A percentile compares a stretch with the other conserved stretches of the same genome.
Evolutionary conservation across 2,888 invertebrate species (phyloP).

Genomic region (Hemistola chrysoprasaria): DNA sequence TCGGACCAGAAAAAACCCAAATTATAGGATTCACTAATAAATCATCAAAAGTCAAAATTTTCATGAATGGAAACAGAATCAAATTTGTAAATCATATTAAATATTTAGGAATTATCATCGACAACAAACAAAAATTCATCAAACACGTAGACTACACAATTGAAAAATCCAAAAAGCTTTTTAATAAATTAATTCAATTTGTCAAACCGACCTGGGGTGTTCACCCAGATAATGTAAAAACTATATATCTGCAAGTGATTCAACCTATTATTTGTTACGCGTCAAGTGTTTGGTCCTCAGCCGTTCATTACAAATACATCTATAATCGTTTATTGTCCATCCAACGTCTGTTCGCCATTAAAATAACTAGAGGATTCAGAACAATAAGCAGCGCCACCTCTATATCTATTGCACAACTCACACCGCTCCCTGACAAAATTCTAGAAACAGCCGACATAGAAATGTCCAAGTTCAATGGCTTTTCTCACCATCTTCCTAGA

Average conservation of each 20-base stretch:
- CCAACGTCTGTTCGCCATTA: slow-evolving; percentile 23
- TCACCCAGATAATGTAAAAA: slow-evolving; percentile 10
- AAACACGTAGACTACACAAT: slow-evolving; percentile 4
- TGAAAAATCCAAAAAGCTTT: slow-evolving; percentile 10
- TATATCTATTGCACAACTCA: too few species aligned
- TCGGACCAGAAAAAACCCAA: slow-evolving; percentile 3
- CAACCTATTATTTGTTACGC: slow-evolving; percentile 26
- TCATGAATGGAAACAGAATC: too few species aligned
- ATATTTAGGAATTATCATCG: neutral
- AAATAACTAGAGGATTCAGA: slow-evolving; percentile 18
- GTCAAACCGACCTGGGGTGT: slow-evolving; percentile 15
- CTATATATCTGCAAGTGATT: slow-evolving; percentile 20
- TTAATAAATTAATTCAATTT: slow-evolving; percentile 3
- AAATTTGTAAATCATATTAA: neutral
- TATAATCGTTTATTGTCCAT: neutral
- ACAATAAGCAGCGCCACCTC: slow-evolving; percentile 1
- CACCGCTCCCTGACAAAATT: too few species aligned
- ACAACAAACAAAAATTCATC: slow-evolving; percentile 6
- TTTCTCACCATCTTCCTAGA: too few species aligned
- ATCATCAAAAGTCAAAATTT: neutral
- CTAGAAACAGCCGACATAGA: too few species aligned
- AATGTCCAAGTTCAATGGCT: too few species aligned
- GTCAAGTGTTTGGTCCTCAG: slow-evolving; percentile 18
- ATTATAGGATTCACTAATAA: neutral
- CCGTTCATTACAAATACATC: neutral